Evolutionary conservation across 2,113 vertebrate genomes (phyloP).

Genomic region (Cisticola juncidis): DNA sequence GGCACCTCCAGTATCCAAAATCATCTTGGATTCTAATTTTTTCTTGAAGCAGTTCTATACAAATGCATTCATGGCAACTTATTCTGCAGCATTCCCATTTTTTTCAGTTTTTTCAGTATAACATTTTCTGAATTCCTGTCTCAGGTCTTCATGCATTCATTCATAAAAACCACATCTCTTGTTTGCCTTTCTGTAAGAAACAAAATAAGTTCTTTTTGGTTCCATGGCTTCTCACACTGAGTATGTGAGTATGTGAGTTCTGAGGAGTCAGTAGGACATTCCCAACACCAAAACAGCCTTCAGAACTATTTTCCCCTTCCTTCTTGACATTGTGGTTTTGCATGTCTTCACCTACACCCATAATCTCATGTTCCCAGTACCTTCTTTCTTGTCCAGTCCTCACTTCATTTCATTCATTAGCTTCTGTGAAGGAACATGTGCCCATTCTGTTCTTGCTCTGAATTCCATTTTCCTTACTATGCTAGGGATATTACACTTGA

Average conservation of each 20-base stretch:
- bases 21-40: background rate
- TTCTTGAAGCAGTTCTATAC: background rate
- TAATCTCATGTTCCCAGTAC: background rate
- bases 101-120: background rate
- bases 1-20: background rate
- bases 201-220: background rate
- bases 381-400: background rate
- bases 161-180: background rate
- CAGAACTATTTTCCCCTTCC: background rate
- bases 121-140: background rate
- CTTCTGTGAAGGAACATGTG: background rate
- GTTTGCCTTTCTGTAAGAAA: background rate
- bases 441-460: background rate
- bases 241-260: background rate
- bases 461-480: background rate
- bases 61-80: rapidly evolving
- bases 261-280: background rate
- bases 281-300: background rate
- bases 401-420: background rate
- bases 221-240: background rate
- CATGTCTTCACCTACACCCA: background rate
- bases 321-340: background rate
- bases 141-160: background rate
- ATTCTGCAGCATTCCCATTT: background rate
- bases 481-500: background rate